Conservation (phyloP, 2,113 vertebrate species). For the Tor tambroides region DNA sequence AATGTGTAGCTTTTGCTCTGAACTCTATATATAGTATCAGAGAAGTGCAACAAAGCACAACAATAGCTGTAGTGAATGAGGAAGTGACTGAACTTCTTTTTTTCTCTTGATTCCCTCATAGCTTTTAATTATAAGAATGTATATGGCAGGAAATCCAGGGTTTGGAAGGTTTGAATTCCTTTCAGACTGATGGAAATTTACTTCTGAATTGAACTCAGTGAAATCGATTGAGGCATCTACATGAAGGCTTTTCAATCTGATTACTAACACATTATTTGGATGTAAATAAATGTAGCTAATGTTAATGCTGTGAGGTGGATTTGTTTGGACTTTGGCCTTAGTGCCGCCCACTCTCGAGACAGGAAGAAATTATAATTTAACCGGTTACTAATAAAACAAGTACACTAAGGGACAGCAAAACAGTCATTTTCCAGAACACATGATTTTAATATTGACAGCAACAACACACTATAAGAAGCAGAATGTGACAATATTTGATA, state of each 20-base stretch:
- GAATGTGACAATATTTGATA: not conserved
- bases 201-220: not conserved
- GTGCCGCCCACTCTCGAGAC: not conserved
- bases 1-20: not conserved
- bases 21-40: not conserved
- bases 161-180: not conserved
- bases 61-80: not conserved
- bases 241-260: no score
- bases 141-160: not conserved
- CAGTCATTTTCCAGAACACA: constrained; percentile 7
- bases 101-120: not conserved
- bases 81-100: not conserved
- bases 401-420: not conserved
- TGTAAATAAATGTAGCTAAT: no score
- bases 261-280: no score
- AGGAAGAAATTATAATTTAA: not conserved
- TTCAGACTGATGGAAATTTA: not conserved
- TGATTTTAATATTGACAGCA: constrained; percentile 16
- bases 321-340: not conserved
- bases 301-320: not conserved
- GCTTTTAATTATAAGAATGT: not conserved
- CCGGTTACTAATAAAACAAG: not conserved
- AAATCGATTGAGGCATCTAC: not conserved
- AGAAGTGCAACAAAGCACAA: not conserved
- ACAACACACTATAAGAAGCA: not conserved